Evolutionary conservation across 2,888 invertebrate species (phyloP).

Genomic region (Celastrina argiolus): DNA sequence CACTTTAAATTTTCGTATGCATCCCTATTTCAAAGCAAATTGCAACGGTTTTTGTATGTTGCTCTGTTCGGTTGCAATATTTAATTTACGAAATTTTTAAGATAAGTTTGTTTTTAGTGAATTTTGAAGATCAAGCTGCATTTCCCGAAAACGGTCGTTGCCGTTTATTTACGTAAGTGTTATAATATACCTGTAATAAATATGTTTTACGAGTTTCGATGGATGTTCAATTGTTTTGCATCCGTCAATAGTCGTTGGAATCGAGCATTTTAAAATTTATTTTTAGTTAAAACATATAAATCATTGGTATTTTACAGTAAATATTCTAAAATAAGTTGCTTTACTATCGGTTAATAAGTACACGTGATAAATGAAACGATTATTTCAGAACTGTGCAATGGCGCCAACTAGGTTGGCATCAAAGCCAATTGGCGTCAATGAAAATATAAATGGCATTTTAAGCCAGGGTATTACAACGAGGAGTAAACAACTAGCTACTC

Average conservation of each 20-base stretch:
- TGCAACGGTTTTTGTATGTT: conserved; percentile 71
- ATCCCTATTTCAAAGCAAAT: conserved; percentile 52
- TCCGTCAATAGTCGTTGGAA: conserved; percentile 69
- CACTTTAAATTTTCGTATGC: conserved; percentile 33
- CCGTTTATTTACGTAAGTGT: conserved; percentile 59
- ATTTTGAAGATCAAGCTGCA: conserved; percentile 30
- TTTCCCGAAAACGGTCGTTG: conserved; percentile 53
- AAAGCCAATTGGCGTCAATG: conserved; percentile 67
- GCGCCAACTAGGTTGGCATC: conserved; percentile 80
- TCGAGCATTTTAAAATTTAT: conserved; percentile 51
- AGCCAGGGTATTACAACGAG: conserved; percentile 79
- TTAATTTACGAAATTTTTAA: conserved; percentile 52
- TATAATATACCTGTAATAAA: conserved; percentile 37
- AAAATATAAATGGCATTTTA: conserved; percentile 64
- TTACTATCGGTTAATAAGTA: conserved; percentile 21
- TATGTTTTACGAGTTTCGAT: conserved; percentile 51
- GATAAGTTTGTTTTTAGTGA: conserved; percentile 32
- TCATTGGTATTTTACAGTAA: background rate
- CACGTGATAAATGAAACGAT: conserved; percentile 50
- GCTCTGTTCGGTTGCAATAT: conserved; percentile 62
- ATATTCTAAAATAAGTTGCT: background rate
- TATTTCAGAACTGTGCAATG: conserved; percentile 69
- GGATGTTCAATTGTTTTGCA: conserved; percentile 73
- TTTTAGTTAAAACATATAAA: conserved; percentile 36
- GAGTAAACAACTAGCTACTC: conserved; percentile 77